Conservation (phyloP, 2,113 vertebrate species). For the Heliornis fulica region DNA sequence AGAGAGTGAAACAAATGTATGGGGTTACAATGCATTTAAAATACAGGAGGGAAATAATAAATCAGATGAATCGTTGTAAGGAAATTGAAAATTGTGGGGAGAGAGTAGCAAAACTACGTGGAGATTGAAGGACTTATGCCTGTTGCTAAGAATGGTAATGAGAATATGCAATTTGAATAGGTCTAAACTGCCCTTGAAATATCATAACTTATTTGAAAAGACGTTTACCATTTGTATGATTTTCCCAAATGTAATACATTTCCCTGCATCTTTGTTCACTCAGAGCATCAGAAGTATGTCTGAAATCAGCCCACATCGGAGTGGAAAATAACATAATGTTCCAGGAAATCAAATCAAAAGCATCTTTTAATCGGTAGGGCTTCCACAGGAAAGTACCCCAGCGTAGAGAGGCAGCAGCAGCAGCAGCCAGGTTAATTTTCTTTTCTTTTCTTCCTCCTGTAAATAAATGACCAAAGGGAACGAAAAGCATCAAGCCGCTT, state of each 20-base stretch:
- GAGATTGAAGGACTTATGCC: slow-evolving; percentile 34
- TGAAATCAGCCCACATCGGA: slow-evolving; percentile 32
- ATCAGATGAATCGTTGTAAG: slow-evolving; percentile 64
- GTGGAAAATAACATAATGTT: slow-evolving; percentile 46
- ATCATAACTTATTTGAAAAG: slow-evolving; percentile 68
- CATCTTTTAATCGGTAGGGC: neutral
- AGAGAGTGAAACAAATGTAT: slow-evolving; percentile 67
- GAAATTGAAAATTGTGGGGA: slow-evolving; percentile 69
- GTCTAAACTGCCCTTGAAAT: slow-evolving; percentile 67
- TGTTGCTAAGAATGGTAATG: slow-evolving; percentile 66
- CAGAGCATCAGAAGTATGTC: slow-evolving; percentile 20
- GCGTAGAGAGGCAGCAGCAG: neutral
- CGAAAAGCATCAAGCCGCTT: neutral
- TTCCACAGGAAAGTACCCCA: slow-evolving; percentile 3
- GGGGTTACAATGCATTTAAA: slow-evolving; percentile 65
- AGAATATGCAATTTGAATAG: slow-evolving; percentile 52
- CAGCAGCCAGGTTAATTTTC: slow-evolving; percentile 13
- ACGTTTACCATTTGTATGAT: slow-evolving; percentile 30
- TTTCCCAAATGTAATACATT: slow-evolving; percentile 38
- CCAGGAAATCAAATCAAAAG: slow-evolving; percentile 35
- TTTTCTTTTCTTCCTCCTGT: neutral
- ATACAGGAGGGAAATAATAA: slow-evolving; percentile 67
- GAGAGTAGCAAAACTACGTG: slow-evolving; percentile 66
- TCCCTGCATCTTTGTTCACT: slow-evolving; percentile 11
- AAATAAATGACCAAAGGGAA: slow-evolving; percentile 9